Base-by-base conservation (phyloP, 1,140 invertebrate genomes). In the Rhopalosiphum padi region DNA sequence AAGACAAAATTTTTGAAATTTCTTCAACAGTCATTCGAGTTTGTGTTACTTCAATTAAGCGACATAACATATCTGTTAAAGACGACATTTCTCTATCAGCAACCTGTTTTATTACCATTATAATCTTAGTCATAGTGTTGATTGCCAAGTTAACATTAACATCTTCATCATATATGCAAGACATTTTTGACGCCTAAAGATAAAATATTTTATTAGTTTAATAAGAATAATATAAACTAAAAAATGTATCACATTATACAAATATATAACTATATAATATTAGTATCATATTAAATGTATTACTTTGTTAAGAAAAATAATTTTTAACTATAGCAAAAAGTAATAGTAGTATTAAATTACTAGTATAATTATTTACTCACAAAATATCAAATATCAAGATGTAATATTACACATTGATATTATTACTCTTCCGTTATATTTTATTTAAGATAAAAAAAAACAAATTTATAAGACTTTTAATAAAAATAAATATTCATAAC, bases 121-220 rank as follows among this genome's bases (percentile, higher is more conserved):
- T 37, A 41, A 89, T 41, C 55, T 89, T 89, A 25, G 22, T 41
- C 37, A 89, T 5, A 53, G 51, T 23, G 37, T 53, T 41, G 1
- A 89, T 11, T 37, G 22, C 35, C 5, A 41, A 15, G 11, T 2
- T 15, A 23, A 55, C 48, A 23, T 89, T 5, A 2, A 18, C 6
- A 0, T 55, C 51, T 41, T 55, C 22, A 41, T 41, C 22, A 89
- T 55, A 89, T 8, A 89, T 55, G 7, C 35, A 15, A 53, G 8
- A 41, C 88, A 89, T 55, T 41, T 37, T 89, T 55, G 88, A 41
- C 1, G 2, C 5, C 88, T 89, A 53, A 25, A 41, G 15, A 89
- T 55, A 89, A 89, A 53, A 53, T n/a, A 88, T n/a, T 87, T 48
- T 35, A 7, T 88, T 88, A 88, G 46, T 48, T n/a, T n/a, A 21